Conservation (phyloP, 2,797 vertebrate species). For the Otus scops region DNA sequence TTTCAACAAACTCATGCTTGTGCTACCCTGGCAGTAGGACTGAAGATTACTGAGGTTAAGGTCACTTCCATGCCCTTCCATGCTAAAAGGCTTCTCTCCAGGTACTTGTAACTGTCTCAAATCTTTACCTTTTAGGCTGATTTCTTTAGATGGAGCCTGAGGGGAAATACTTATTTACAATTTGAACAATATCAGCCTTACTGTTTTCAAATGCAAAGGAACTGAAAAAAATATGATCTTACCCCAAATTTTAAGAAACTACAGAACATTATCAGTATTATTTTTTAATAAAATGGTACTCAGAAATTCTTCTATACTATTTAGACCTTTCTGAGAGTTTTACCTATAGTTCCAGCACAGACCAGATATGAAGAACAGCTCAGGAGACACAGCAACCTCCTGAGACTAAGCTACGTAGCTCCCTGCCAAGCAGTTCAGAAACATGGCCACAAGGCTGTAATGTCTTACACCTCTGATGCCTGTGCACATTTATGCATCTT, state of each 20-base stretch:
- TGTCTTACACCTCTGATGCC: background rate
- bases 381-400: background rate
- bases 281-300: background rate
- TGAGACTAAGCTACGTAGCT: background rate
- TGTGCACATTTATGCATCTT: background rate
- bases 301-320: background rate
- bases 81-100: background rate
- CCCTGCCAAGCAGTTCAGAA: background rate
- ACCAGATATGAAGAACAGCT: background rate
- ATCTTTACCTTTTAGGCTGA: background rate
- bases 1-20: background rate
- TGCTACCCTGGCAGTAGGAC: background rate
- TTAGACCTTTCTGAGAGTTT: background rate
- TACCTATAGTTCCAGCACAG: background rate
- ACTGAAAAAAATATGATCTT: background rate
- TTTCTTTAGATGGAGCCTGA: background rate
- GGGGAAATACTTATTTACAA: background rate
- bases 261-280: background rate
- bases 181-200: background rate
- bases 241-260: background rate
- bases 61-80: background rate
- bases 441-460: rapidly evolving
- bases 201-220: background rate
- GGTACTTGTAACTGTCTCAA: background rate
- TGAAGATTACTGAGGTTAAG: background rate